Conservation (phyloP, 2,888 invertebrate species). For the Parnassius mnemosyne region DNA sequence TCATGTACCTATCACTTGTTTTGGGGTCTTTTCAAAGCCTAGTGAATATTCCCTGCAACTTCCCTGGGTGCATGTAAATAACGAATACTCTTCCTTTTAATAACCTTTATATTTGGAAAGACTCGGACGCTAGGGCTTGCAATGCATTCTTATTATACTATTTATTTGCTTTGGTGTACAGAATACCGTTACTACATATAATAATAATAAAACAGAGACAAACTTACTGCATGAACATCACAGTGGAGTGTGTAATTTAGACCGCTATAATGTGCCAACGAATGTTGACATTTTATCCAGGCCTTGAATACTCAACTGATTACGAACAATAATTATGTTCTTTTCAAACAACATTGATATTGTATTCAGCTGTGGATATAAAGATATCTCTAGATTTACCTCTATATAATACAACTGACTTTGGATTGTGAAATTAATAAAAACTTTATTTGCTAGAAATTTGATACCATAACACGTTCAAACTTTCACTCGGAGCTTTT, state of each 20-base stretch:
- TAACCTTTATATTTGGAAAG: too few species aligned
- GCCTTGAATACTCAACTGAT: too few species aligned
- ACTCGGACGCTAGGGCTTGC: too few species aligned
- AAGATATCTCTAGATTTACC: not conserved
- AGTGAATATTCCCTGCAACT: not conserved
- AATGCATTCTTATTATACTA: too few species aligned
- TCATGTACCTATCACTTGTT: slow-evolving; percentile 37
- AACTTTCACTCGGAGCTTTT: slow-evolving; percentile 26
- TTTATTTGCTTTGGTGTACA: too few species aligned
- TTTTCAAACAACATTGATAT: not conserved
- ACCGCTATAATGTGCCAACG: too few species aligned
- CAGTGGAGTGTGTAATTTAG: too few species aligned
- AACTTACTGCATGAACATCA: too few species aligned
- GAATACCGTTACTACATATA: too few species aligned
- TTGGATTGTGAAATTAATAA: slow-evolving; percentile 43
- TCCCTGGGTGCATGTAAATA: not conserved
- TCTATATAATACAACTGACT: slow-evolving; percentile 41
- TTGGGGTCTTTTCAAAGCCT: slow-evolving; percentile 6
- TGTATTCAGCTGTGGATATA: slow-evolving; percentile 1
- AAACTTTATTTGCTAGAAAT: slow-evolving; percentile 60
- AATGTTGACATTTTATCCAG: too few species aligned
- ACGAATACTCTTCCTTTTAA: too few species aligned
- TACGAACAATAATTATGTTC: not conserved
- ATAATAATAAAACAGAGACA: too few species aligned
- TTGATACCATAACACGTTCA: slow-evolving; percentile 44